These are phyloP conservation scores for Maniola jurtina DNA, from an alignment of 1,140 invertebrate genomes.

Conservation along the genomic window DNA sequence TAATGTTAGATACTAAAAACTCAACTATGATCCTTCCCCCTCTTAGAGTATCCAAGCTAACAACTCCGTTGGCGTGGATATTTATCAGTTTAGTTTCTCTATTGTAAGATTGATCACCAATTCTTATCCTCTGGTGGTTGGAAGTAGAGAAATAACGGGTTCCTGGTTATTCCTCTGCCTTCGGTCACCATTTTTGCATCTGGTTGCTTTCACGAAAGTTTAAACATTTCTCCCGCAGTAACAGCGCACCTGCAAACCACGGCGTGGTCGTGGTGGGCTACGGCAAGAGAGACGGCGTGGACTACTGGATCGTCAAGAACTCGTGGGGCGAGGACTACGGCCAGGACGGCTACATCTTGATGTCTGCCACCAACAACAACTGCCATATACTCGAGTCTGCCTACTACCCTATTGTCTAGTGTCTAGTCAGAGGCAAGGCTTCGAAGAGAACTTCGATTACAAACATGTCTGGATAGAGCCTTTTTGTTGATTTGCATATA, in stretches of 20 bases:
- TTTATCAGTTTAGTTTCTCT: too few species aligned
- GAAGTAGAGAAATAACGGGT: too few species aligned
- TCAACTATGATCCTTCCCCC: too few species aligned
- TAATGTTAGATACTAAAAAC: too few species aligned
- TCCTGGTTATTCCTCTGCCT: too few species aligned
- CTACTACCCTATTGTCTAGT: constrained; percentile 47
- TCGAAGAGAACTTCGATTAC: background rate
- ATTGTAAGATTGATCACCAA: too few species aligned
- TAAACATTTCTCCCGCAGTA: constrained; percentile 36
- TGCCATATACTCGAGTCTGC: constrained; percentile 42
- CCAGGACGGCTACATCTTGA: constrained; percentile 86
- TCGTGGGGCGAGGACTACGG: constrained; percentile 86
- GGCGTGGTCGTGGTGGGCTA: constrained; percentile 81
- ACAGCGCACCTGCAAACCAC: constrained; percentile 75
- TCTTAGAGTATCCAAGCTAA: too few species aligned
- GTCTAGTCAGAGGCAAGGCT: too few species aligned
- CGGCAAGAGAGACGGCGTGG: constrained; percentile 75
- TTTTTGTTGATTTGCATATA: background rate
- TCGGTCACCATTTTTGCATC: too few species aligned
- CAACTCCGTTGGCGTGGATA: too few species aligned
- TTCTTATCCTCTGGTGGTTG: too few species aligned
- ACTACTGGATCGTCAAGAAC: constrained; percentile 92
- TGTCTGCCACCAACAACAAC: constrained; percentile 91
- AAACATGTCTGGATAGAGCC: background rate
- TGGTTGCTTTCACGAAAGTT: background rate